These are phyloP conservation scores for Nothocercus nigrocapillus DNA, from an alignment of 2,113 vertebrate species.

Conservation along the genomic window DNA sequence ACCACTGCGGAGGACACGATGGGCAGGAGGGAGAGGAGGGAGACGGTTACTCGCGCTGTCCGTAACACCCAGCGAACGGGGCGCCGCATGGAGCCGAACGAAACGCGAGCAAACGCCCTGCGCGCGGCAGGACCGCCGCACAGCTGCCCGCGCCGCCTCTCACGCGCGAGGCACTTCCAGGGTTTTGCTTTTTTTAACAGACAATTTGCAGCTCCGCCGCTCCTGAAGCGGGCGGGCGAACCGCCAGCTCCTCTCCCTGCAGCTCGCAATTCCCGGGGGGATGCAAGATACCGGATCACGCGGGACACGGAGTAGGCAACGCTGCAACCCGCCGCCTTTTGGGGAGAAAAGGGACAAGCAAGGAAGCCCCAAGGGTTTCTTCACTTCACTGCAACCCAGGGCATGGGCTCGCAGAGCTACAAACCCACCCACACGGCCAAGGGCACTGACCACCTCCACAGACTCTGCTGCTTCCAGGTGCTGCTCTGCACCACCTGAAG, in stretches of 20 bases:
- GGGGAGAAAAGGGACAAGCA: background rate
- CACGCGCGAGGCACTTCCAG: rapidly evolving
- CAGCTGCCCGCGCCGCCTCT: background rate
- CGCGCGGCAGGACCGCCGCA: no score
- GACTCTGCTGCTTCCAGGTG: background rate
- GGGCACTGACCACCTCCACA: background rate
- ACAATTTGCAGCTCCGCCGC: background rate
- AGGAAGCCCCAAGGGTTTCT: background rate
- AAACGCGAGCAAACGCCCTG: background rate
- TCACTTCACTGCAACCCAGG: background rate
- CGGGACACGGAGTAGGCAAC: rapidly evolving
- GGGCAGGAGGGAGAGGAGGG: background rate
- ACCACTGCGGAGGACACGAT: slow-evolving; percentile 73
- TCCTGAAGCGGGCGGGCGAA: background rate
- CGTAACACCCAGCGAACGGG: background rate
- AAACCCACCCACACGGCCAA: background rate
- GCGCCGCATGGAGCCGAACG: slow-evolving; percentile 33
- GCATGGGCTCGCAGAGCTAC: background rate
- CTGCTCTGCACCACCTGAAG: background rate
- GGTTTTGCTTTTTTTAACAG: background rate
- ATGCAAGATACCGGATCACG: rapidly evolving
- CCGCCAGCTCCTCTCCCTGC: background rate
- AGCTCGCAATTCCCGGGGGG: background rate
- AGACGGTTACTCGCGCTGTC: background rate
- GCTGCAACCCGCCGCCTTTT: background rate